These are phyloP conservation scores for Hirtodrosophila cameraria DNA, from an alignment of 2,888 invertebrate genomes.

Conservation along the genomic window DNA sequence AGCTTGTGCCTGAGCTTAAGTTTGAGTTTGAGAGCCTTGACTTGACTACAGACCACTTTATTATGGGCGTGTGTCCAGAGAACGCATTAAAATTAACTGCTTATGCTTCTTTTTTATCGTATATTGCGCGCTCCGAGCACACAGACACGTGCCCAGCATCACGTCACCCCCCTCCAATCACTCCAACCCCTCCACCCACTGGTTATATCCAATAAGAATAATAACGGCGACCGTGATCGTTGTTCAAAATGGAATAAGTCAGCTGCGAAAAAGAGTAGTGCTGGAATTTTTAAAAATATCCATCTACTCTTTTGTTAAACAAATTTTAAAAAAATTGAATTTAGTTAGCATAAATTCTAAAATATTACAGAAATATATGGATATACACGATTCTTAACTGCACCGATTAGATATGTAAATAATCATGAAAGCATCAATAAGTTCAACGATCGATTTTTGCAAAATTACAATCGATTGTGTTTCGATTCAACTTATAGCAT, in stretches of 20 bases:
- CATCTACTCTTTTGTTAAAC: too few relatives aligned
- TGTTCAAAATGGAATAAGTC: neutral
- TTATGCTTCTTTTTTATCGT: conserved; percentile 54
- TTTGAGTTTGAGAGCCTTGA: neutral
- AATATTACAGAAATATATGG: too few relatives aligned
- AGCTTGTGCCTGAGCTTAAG: conserved; percentile 18
- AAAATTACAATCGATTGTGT: too few relatives aligned
- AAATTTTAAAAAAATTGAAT: too few relatives aligned
- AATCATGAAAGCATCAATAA: too few relatives aligned
- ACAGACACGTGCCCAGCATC: neutral
- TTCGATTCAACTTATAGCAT: too few relatives aligned
- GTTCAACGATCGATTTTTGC: too few relatives aligned
- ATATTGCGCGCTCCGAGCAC: conserved; percentile 34
- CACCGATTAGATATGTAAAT: too few relatives aligned
- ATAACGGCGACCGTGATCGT: conserved; percentile 14
- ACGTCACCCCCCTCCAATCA: neutral
- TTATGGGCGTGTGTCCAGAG: conserved; percentile 30
- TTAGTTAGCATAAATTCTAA: too few relatives aligned
- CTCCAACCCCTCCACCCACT: neutral
- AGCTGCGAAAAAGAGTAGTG: too few relatives aligned
- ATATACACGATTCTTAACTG: too few relatives aligned
- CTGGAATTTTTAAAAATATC: too few relatives aligned
- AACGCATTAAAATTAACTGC: conserved; percentile 58
- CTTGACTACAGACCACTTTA: conserved; percentile 9
- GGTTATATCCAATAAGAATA: conserved; percentile 17